Evolutionary conservation across 2,888 invertebrate genomes (phyloP).

Genomic region (Ganaspis brasiliensis): DNA sequence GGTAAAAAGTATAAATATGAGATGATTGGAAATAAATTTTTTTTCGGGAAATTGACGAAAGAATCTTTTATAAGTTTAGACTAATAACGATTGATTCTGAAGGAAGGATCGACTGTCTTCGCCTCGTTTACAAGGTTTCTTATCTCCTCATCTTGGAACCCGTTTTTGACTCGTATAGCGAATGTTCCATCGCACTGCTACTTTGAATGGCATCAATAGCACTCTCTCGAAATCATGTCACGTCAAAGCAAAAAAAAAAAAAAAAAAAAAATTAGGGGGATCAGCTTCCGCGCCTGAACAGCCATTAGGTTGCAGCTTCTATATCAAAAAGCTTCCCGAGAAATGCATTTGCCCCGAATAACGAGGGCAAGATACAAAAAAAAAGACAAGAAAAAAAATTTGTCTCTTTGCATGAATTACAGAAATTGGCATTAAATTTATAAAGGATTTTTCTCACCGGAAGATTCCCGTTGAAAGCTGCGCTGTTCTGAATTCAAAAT

Average conservation of each 20-base stretch:
- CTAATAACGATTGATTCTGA: conserved; percentile 10
- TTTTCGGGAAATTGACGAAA: not conserved
- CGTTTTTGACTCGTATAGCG: conserved; percentile 21
- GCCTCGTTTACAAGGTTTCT: conserved; percentile 27
- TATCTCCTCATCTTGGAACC: conserved; percentile 17
- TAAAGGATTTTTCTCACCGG: not conserved
- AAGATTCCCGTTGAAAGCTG: not conserved
- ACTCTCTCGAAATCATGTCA: conserved; percentile 11
- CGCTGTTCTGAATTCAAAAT: too few species aligned
- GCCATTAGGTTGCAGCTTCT: too few species aligned
- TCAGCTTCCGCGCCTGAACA: not conserved
- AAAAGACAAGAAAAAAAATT: too few species aligned
- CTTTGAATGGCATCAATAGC: conserved; percentile 20
- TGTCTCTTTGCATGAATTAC: too few species aligned
- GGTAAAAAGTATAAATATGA: too few species aligned
- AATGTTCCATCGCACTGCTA: conserved; percentile 6
- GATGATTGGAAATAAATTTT: conserved; percentile 5
- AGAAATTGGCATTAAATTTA: too few species aligned
- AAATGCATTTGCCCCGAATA: too few species aligned
- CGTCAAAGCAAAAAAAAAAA: not conserved
- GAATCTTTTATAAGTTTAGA: not conserved
- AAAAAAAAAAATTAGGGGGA: not conserved
- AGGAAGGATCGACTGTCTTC: conserved; percentile 4
- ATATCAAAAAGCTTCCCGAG: too few species aligned
- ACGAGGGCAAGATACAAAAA: too few species aligned